Evolutionary conservation across 2,888 invertebrate genomes (phyloP).

Genomic region (Himalopsyche tibetana): DNA sequence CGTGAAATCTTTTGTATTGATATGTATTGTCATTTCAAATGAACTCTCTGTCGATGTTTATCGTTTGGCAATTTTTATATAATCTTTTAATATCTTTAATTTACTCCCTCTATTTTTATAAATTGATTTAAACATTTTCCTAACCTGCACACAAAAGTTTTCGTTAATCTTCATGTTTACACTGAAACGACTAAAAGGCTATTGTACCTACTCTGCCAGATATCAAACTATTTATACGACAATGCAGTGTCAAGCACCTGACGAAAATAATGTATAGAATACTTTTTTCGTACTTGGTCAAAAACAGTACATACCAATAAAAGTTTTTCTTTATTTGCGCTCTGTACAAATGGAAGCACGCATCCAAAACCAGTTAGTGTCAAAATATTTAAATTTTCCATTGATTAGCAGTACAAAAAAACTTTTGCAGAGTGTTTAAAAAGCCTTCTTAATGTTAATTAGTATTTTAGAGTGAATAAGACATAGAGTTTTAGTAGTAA

Average conservation of each 20-base stretch:
- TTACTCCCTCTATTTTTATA: neutral
- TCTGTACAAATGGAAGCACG: conserved; percentile 35
- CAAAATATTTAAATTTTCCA: neutral
- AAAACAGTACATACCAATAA: neutral
- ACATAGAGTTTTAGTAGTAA: neutral
- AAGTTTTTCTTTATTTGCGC: conserved; percentile 5
- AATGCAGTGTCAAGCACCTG: conserved; percentile 24
- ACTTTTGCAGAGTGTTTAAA: neutral
- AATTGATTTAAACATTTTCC: neutral
- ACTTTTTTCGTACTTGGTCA: conserved; percentile 42
- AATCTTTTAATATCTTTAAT: too few relatives aligned
- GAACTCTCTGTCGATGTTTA: too few relatives aligned
- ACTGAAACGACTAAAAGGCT: conserved; percentile 51
- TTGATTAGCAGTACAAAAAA: neutral
- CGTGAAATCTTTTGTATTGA: too few relatives aligned
- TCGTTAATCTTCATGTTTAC: conserved; percentile 60
- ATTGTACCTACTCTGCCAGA: conserved; percentile 49
- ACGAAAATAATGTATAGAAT: conserved; percentile 36
- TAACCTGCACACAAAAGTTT: conserved; percentile 58
- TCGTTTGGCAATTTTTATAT: too few relatives aligned
- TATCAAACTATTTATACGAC: conserved; percentile 63
- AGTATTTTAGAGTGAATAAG: conserved; percentile 27
- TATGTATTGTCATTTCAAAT: too few relatives aligned
- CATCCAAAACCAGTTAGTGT: conserved; percentile 11
- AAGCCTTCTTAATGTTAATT: neutral